These are phyloP conservation scores for Branchellion lobata DNA, from an alignment of 2,888 invertebrate genomes.

Conservation along the genomic window DNA sequence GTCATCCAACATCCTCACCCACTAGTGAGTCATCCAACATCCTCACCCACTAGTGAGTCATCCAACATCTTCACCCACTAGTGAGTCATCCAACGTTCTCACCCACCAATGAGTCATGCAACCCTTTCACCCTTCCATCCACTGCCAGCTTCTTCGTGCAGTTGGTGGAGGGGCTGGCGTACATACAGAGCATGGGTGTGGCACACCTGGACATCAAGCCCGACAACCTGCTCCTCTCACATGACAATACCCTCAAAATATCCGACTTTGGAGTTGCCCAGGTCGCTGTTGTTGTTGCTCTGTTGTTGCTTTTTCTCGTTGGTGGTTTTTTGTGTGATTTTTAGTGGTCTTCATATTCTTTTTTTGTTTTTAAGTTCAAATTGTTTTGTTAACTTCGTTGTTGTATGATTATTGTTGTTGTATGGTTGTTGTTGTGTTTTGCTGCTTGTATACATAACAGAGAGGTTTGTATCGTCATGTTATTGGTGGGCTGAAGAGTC, in stretches of 20 bases:
- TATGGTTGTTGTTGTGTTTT: too few relatives aligned
- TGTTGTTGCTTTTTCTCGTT: too few relatives aligned
- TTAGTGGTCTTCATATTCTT: background rate
- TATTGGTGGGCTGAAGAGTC: too few relatives aligned
- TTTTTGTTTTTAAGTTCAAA: constrained; percentile 17
- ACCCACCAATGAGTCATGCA: constrained; percentile 15
- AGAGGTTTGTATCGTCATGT: too few relatives aligned
- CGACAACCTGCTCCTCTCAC: constrained; percentile 24
- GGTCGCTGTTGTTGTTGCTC: background rate
- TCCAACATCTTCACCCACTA: constrained; percentile 2
- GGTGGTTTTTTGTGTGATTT: too few relatives aligned
- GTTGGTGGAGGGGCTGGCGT: constrained; percentile 27
- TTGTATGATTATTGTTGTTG: too few relatives aligned
- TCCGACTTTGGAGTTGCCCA: constrained; percentile 39
- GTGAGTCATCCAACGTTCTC: constrained; percentile 19
- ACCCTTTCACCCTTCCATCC: background rate
- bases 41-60: constrained; percentile 23
- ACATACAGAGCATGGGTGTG: constrained; percentile 13
- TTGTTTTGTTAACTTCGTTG: too few relatives aligned
- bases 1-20: background rate
- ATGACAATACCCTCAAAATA: constrained; percentile 10
- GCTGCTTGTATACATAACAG: too few relatives aligned
- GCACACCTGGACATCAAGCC: constrained; percentile 40
- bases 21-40: constrained; percentile 24
- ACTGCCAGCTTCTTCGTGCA: constrained; percentile 25